A percentile compares a stretch with the other conserved stretches of the same genome.
Conservation (phyloP, 2,888 invertebrate species). For the Tortricodes alternella region DNA sequence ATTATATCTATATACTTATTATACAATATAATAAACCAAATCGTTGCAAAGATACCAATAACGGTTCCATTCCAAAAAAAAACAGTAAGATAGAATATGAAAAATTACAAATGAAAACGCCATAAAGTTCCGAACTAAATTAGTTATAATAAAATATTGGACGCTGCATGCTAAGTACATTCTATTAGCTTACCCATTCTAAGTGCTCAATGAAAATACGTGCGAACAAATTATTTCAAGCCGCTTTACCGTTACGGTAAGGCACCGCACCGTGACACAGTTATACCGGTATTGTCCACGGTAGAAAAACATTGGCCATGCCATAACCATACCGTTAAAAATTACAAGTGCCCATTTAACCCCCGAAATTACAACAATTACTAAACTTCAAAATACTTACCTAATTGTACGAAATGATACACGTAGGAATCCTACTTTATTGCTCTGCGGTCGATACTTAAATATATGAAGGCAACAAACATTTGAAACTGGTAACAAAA, state of each 20-base stretch:
- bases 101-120: slow-evolving; percentile 10
- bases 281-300: not conserved
- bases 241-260: not conserved
- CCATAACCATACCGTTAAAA: not conserved
- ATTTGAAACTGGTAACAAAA: slow-evolving; percentile 42
- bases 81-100: not conserved
- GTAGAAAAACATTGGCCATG: too few species aligned
- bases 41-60: slow-evolving; percentile 2
- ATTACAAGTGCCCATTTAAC: slow-evolving; percentile 1
- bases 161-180: slow-evolving; percentile 72
- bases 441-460: slow-evolving; percentile 47
- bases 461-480: slow-evolving; percentile 28
- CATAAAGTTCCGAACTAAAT: slow-evolving; percentile 34
- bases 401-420: slow-evolving; percentile 15
- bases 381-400: slow-evolving; percentile 5
- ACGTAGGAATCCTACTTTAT: slow-evolving; percentile 46
- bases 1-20: too few species aligned
- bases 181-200: slow-evolving; percentile 47
- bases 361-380: slow-evolving; percentile 4
- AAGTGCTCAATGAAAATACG: slow-evolving; percentile 34
- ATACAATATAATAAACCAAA: too few species aligned
- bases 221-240: slow-evolving; percentile 13
- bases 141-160: slow-evolving; percentile 48
- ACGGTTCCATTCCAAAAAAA: not conserved
- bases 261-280: not conserved